Conservation (phyloP, 2,113 vertebrate genomes). For the Pygoscelis antarcticus region DNA sequence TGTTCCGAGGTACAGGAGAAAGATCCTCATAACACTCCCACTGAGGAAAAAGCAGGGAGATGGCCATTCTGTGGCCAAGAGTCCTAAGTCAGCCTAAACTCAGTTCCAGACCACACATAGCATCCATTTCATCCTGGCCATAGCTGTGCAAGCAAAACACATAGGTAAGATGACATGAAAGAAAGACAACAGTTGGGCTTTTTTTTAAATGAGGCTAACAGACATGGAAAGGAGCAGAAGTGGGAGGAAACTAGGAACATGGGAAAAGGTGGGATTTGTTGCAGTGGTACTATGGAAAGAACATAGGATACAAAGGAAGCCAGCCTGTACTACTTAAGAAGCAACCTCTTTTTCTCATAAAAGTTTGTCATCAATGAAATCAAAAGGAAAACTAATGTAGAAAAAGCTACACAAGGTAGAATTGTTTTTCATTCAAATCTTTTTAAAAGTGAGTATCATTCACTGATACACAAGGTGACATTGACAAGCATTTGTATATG, state of each 20-base stretch:
- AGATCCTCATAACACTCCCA: background rate
- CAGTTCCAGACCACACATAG: background rate
- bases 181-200: background rate
- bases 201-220: background rate
- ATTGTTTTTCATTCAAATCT: background rate
- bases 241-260: background rate
- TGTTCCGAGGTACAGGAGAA: background rate
- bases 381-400: background rate
- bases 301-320: background rate
- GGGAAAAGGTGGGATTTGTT: background rate
- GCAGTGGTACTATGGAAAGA: background rate
- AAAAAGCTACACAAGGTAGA: background rate
- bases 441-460: background rate
- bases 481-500: background rate
- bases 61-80: background rate
- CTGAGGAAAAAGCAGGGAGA: background rate
- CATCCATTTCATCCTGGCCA: background rate
- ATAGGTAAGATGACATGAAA: background rate
- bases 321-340: background rate
- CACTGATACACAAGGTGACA: background rate
- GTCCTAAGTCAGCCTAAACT: rapidly evolving
- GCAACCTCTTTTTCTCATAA: background rate
- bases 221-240: background rate
- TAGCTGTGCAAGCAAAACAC: background rate
- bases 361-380: background rate